Base-by-base conservation (phyloP, 2,888 invertebrate genomes). In the Loripinus fragilis region DNA sequence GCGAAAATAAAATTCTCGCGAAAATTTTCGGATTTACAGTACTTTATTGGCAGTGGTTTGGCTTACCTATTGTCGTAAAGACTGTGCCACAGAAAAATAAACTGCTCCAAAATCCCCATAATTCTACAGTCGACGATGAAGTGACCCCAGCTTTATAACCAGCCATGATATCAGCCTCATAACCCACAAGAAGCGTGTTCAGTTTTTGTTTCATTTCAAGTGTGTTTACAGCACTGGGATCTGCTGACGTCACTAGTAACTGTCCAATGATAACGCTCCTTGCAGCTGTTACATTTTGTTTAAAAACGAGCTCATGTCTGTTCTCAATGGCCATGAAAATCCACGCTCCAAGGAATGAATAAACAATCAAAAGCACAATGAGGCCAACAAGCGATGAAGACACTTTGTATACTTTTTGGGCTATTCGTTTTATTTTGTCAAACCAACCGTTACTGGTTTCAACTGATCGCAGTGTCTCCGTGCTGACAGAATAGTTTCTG, bases 271-370 rank as follows among this genome's bases (percentile, higher is more conserved):
- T 97, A 93, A 97, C 97, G 7, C 97, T 94, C 50, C 86, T 76
- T 23, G 74, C 97, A 88, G 96, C 95, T 88, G 97, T 97, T 64
- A 97, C 97, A 12, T 97, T 97, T 91, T 97, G 97, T 94, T 98
- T 98, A 94, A 97, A 97, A 82, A 96, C 96, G 81, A 96, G 95
- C 91, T 98, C 98, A 88, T 97, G 96, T 1, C 96, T 95, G 3
- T 97, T 97, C 92, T 98, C 98, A 30, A 98, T 94, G 71, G 96
- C 95, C 89, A 95, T 95, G 93, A 98, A 98, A 42, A 97, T 94
- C 66, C 96, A 94, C 0, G 97, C 98, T 38, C 98, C 98, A 41
- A 96, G 95, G 77, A 96, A 94, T 89, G 96, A 97, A 93, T 97
- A 98, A 72, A 96, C 93, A 73, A 96, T 94, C 80, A 98, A 95